Conservation (phyloP, 2,797 vertebrate genomes). For the Pangasius mekongensis region DNA sequence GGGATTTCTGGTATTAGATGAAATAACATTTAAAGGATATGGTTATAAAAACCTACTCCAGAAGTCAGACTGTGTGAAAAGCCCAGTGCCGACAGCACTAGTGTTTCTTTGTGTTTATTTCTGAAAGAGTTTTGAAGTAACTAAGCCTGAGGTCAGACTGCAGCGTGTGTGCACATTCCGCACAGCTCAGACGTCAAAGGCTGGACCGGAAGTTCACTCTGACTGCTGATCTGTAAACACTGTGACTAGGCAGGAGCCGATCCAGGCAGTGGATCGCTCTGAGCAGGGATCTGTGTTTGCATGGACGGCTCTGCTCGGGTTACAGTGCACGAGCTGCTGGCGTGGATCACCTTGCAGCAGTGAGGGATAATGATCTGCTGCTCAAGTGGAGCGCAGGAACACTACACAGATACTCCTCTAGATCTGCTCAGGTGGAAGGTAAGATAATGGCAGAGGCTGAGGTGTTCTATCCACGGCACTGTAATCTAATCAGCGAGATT, state of each 20-base stretch:
- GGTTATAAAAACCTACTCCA: not conserved
- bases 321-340: not conserved
- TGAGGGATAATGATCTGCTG: not conserved
- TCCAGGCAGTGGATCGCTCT: not conserved
- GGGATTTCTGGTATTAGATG: not conserved
- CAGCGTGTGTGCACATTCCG: not conserved
- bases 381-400: not conserved
- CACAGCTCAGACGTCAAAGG: not conserved
- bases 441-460: not conserved
- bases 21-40: not conserved
- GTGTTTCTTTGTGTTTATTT: not conserved
- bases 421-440: not conserved
- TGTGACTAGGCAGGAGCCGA: not conserved
- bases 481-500: not conserved
- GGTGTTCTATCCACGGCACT: not conserved
- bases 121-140: not conserved
- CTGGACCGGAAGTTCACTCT: not conserved
- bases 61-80: not conserved
- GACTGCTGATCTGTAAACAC: slow-evolving; percentile 9
- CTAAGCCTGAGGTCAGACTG: not conserved
- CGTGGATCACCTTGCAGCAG: not conserved
- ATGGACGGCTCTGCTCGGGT: not conserved
- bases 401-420: not conserved
- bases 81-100: not conserved
- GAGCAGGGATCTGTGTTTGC: not conserved